Percentiles rank a stretch among this genome's conserved stretches.
Evolutionary conservation across 2,797 vertebrate genomes (phyloP).

Genomic region (Tokudaia tokunoshimensis): DNA sequence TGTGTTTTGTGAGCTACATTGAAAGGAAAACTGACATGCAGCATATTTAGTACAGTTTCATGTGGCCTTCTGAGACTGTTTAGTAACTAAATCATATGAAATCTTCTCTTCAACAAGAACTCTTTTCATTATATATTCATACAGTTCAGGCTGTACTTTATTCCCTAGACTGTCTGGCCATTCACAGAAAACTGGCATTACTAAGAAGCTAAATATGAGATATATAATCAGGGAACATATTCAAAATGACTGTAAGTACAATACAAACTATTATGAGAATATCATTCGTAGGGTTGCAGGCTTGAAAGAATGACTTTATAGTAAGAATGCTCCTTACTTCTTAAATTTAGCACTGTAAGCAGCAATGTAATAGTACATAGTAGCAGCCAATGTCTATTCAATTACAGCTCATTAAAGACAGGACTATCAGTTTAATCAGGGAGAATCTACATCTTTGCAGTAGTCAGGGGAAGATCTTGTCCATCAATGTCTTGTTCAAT

Average conservation of each 20-base stretch:
- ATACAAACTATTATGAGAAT: background rate
- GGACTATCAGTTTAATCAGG: slow-evolving; percentile 62
- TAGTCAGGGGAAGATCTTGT: slow-evolving; percentile 82
- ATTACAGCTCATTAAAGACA: slow-evolving; percentile 79
- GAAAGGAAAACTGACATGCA: slow-evolving; percentile 13
- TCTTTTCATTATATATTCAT: slow-evolving; percentile 12
- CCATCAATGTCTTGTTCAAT: slow-evolving; percentile 84
- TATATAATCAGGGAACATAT: slow-evolving; percentile 58
- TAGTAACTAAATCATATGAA: slow-evolving; percentile 36
- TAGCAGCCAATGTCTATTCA: slow-evolving; percentile 66
- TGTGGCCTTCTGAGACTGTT: background rate
- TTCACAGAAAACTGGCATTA: slow-evolving; percentile 30
- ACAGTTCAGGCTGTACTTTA: background rate
- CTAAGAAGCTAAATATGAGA: background rate
- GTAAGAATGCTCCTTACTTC: slow-evolving; percentile 30
- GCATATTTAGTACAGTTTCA: background rate
- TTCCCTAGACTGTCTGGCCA: background rate
- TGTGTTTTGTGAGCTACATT: background rate
- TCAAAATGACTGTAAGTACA: background rate
- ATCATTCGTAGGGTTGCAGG: slow-evolving; percentile 44
- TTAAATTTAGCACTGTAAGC: slow-evolving; percentile 5
- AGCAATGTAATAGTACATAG: slow-evolving; percentile 69
- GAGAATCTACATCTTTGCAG: slow-evolving; percentile 77
- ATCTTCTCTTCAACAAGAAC: background rate
- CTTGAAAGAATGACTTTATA: slow-evolving; percentile 5